Base-by-base conservation (phyloP, 2,888 invertebrate genomes). In the Lypha dubia region DNA sequence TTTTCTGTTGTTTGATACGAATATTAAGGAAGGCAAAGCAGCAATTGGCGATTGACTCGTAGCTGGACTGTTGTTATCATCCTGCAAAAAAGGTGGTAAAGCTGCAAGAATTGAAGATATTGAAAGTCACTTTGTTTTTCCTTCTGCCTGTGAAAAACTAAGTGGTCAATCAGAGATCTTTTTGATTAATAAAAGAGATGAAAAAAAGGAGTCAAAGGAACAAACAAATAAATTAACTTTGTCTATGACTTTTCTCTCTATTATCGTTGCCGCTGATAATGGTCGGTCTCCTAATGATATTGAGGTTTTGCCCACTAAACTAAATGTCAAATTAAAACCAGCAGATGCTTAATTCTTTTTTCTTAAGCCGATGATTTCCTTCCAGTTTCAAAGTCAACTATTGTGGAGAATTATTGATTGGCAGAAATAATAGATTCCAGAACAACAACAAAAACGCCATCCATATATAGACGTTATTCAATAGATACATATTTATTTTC, bases 281-380 rank as follows among this genome's bases (percentile, higher is more conserved):
- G 77, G 51, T 24, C 77, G 77, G 51, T 24, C 77, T 38, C 63
- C 77, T 84, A 79, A 84, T 81, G 84, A 81, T 75, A 68, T 84
- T 84, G 81, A 77, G 84, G 84, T 74, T 70, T 70, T 65, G 81
- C 84, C 84, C 71, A 81, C 84, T 75, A 63, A 70, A 74, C 70
- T 22, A 70, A 84, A 77, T 81, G 84, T 81, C 84, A 84, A 68
- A 80, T 71, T 77, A 84, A 81, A 80, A 17, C 41, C 70, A 81
- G 81, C 84, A 84, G 84, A 81, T 84, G 84, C 75, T 63, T 11
- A 49, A 65, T 65, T 38, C 28, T 1, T 5, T n/a, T n/a, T n/a
- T 20, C 17, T 60, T 17, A 6, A 41, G 20, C 9, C 32, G 35
- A 32, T 6, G n/a, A n/a, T n/a, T n/a, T n/a, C n/a, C n/a, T 44